Evolutionary conservation across 2,888 invertebrate genomes (phyloP).

Genomic region (Eupithecia abbreviata): DNA sequence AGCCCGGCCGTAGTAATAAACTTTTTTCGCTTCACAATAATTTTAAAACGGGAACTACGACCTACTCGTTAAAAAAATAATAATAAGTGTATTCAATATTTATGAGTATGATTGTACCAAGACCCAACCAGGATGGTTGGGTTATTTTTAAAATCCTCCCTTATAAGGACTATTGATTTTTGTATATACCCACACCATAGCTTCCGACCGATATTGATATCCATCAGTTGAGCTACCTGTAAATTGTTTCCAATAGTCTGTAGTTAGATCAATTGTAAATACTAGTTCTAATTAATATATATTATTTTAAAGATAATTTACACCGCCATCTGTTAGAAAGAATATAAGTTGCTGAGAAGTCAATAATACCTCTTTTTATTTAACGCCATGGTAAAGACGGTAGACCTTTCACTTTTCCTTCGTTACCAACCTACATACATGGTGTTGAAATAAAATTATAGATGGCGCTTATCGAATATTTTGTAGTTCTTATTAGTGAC

Average conservation of each 20-base stretch:
- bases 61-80: too few relatives aligned
- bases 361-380: not conserved
- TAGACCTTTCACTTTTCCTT: not conserved
- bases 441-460: not conserved
- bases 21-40: not conserved
- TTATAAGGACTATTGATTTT: not conserved
- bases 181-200: not conserved
- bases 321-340: constrained; percentile 6
- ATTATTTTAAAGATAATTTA: not conserved
- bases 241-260: too few relatives aligned
- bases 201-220: too few relatives aligned
- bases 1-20: not conserved
- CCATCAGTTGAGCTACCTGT: too few relatives aligned
- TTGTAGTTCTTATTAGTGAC: too few relatives aligned
- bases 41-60: too few relatives aligned
- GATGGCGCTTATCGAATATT: not conserved
- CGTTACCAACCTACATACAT: not conserved
- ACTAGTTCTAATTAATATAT: too few relatives aligned
- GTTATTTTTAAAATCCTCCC: not conserved
- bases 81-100: not conserved
- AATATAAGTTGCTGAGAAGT: not conserved
- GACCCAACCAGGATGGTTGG: not conserved
- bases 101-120: not conserved
- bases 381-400: not conserved
- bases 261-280: too few relatives aligned